A percentile compares a stretch with the other conserved stretches of the same genome.
These are phyloP conservation scores for Papilio gigon DNA, from an alignment of 2,888 invertebrate species.

Conservation along the genomic window DNA sequence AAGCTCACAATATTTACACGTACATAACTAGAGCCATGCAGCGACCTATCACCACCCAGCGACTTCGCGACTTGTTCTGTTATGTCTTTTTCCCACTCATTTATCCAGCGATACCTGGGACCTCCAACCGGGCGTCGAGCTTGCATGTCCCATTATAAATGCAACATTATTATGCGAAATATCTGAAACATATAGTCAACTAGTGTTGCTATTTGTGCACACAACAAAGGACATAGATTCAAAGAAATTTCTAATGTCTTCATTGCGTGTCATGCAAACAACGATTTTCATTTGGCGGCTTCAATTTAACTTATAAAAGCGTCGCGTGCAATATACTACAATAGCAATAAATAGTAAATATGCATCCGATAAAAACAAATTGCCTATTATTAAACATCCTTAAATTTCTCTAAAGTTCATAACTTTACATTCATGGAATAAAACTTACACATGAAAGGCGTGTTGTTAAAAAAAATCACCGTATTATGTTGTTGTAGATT, in stretches of 20 bases:
- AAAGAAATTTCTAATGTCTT: constrained; percentile 40
- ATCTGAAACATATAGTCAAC: too few relatives aligned
- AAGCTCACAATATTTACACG: too few relatives aligned
- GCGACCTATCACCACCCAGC: too few relatives aligned
- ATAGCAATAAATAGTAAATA: constrained; percentile 40
- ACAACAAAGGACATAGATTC: constrained; percentile 23
- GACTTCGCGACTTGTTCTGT: too few relatives aligned
- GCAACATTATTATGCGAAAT: not conserved
- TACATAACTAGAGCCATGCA: too few relatives aligned
- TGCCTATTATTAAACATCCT: constrained; percentile 28
- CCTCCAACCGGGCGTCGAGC: too few relatives aligned
- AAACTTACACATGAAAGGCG: not conserved
- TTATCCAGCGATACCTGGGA: too few relatives aligned
- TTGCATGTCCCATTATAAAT: too few relatives aligned
- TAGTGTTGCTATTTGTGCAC: not conserved
- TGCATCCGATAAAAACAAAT: constrained; percentile 34
- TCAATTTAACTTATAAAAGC: constrained; percentile 38
- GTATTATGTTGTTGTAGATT: not conserved
- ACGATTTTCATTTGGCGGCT: constrained; percentile 39
- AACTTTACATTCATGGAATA: constrained; percentile 15
- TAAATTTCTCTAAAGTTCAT: constrained; percentile 19
- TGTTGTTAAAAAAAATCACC: not conserved
- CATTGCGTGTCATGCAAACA: constrained; percentile 40
- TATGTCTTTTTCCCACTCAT: too few relatives aligned
- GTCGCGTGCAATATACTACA: constrained; percentile 36